A percentile compares a stretch with the other conserved stretches of the same genome.
These are phyloP conservation scores for Lycia hirtaria DNA, from an alignment of 2,888 invertebrate species.

Conservation along the genomic window DNA sequence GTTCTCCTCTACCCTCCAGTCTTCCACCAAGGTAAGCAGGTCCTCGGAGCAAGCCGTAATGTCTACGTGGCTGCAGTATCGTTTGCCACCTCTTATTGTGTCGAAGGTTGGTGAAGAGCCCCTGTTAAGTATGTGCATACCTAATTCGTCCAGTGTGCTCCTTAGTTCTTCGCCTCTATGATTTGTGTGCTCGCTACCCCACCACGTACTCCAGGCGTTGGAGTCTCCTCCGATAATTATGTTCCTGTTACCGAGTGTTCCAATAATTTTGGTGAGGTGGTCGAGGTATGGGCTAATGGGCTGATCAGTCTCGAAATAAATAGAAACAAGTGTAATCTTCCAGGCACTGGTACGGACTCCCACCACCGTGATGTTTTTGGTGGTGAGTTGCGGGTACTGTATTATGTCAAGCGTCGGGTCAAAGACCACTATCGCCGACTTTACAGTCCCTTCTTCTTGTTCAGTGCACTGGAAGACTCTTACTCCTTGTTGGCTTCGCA, in stretches of 20 bases:
- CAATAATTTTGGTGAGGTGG: not conserved
- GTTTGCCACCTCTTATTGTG: slow-evolving; percentile 29
- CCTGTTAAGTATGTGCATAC: too few species aligned
- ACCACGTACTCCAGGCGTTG: not conserved
- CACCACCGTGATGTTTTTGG: not conserved
- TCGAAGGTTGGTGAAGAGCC: too few species aligned
- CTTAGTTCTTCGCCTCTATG: slow-evolving; percentile 25
- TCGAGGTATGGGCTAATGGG: not conserved
- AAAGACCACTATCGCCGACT: not conserved
- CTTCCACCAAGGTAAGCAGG: slow-evolving; percentile 18
- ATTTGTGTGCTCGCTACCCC: not conserved
- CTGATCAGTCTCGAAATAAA: not conserved
- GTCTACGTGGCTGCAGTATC: slow-evolving; percentile 34
- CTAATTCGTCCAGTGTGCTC: too few species aligned
- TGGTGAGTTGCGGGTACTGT: not conserved
- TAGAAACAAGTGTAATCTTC: not conserved
- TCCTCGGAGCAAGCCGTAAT: slow-evolving; percentile 31
- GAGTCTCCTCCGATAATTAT: not conserved
- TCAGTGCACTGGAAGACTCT: not conserved
- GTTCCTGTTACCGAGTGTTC: not conserved
- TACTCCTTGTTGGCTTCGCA: not conserved
- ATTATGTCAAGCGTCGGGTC: not conserved
- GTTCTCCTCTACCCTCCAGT: slow-evolving; percentile 31
- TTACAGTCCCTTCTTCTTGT: not conserved
- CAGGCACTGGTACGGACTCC: not conserved